Evolutionary conservation across 2,888 invertebrate species (phyloP).

Genomic region (Ochropleura leucogaster): DNA sequence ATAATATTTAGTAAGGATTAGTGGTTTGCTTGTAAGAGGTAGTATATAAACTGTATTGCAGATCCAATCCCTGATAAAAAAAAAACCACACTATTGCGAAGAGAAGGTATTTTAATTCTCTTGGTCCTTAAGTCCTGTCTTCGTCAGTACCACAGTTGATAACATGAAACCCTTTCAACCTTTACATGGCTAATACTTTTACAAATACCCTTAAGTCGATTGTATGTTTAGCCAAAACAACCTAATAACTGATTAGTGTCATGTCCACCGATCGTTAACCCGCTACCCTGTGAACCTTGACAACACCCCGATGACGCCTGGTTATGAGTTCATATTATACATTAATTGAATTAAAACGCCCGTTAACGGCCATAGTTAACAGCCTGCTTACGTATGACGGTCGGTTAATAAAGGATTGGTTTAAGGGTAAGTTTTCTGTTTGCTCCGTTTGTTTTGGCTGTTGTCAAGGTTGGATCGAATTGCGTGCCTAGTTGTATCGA

Average conservation of each 20-base stretch:
- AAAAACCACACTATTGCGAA: not conserved
- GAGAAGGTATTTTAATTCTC: not conserved
- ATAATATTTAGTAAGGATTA: not conserved
- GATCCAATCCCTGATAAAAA: not conserved
- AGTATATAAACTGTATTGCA: not conserved
- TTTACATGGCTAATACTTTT: not conserved
- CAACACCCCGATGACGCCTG: conserved; percentile 60
- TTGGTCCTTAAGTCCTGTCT: not conserved
- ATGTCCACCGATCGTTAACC: conserved; percentile 51
- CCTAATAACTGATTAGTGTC: conserved; percentile 49
- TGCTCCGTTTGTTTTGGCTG: not conserved
- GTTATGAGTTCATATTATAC: conserved; percentile 66
- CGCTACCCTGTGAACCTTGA: conserved; percentile 53
- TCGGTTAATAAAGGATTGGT: conserved; percentile 43
- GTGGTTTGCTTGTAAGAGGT: not conserved
- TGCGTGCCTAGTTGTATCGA: not conserved
- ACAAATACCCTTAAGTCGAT: not conserved
- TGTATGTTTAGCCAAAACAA: conserved; percentile 21
- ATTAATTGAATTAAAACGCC: conserved; percentile 66
- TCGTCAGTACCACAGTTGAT: not conserved
- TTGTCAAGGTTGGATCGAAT: conserved; percentile 18
- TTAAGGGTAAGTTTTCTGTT: conserved; percentile 16
- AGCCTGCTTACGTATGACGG: conserved; percentile 17
- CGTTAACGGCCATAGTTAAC: conserved; percentile 20
- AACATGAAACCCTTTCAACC: not conserved